Percentiles rank a stretch among this genome's conserved stretches.
Evolutionary conservation across 2,113 vertebrate species (phyloP).

Genomic region (Lepisosteus osseus): DNA sequence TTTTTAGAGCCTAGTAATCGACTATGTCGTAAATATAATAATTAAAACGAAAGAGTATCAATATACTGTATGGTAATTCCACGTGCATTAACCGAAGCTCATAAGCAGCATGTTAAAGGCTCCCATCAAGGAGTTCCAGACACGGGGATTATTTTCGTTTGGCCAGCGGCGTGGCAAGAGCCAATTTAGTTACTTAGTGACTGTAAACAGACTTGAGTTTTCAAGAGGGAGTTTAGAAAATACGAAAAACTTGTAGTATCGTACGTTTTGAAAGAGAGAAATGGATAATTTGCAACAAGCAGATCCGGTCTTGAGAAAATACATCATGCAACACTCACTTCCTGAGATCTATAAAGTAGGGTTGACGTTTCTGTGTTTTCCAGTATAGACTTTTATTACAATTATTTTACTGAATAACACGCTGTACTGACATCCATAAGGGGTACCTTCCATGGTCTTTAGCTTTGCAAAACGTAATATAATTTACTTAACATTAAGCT

Average conservation of each 20-base stretch:
- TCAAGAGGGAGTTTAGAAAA: neutral
- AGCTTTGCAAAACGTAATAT: neutral
- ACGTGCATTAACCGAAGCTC: neutral
- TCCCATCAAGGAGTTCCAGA: neutral
- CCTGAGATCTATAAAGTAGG: conserved; percentile 43
- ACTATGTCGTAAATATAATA: neutral
- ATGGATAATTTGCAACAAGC: conserved; percentile 30
- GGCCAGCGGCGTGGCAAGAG: conserved; percentile 31
- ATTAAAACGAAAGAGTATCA: too few species aligned
- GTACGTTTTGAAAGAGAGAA: neutral
- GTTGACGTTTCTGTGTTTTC: neutral
- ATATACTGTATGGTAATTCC: neutral
- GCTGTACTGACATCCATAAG: neutral
- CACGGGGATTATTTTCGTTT: conserved; percentile 13
- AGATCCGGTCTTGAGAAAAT: conserved; percentile 23
- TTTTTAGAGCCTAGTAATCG: neutral
- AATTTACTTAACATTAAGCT: neutral
- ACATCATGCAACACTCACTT: conserved; percentile 35
- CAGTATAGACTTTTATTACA: neutral
- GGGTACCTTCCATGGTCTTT: neutral
- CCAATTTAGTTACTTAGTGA: conserved; percentile 38
- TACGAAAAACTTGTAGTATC: neutral
- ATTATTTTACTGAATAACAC: neutral
- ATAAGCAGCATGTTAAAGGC: neutral
- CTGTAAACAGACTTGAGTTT: conserved; percentile 6